phyloP scores from a whole-genome alignment of 1,140 invertebrate genomes.

The Achroia grisella region DNA sequence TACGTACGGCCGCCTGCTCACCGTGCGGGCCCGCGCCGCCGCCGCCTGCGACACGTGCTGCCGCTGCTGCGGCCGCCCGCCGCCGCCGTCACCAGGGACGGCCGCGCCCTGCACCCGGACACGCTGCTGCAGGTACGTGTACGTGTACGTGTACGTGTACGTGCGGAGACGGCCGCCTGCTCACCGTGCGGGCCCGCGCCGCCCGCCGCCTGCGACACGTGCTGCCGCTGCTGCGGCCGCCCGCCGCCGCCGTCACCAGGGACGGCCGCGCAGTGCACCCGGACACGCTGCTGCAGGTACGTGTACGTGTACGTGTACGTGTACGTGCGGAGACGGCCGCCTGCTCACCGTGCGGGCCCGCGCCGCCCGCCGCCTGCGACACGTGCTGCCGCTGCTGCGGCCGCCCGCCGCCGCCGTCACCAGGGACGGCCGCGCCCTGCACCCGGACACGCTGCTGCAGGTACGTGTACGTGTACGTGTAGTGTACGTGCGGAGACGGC shows the following conservation, averaged over 20 bases:
- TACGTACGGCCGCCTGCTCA: conserved; percentile 84
- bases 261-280: conserved; percentile 73
- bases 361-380: conserved; percentile 83
- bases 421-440: not conserved
- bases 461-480: too few relatives aligned
- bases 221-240: conserved; percentile 88
- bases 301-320: too few relatives aligned
- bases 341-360: conserved; percentile 92
- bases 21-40: conserved; percentile 85
- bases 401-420: conserved; percentile 81
- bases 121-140: conserved; percentile 67
- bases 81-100: conserved; percentile 52
- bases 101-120: conserved; percentile 72
- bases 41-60: conserved; percentile 88
- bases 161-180: conserved; percentile 88
- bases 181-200: conserved; percentile 91
- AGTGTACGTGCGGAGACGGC: conserved; percentile 89
- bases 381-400: conserved; percentile 89
- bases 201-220: conserved; percentile 88
- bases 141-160: conserved; percentile 80
- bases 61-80: conserved; percentile 83
- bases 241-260: conserved; percentile 64
- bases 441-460: conserved; percentile 1
- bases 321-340: conserved; percentile 90
- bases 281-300: conserved; percentile 71